A percentile compares a stretch with the other conserved stretches of the same genome.
Evolutionary conservation across 2,888 invertebrate species (phyloP).

Genomic region (Elaeidobius kamerunicus): DNA sequence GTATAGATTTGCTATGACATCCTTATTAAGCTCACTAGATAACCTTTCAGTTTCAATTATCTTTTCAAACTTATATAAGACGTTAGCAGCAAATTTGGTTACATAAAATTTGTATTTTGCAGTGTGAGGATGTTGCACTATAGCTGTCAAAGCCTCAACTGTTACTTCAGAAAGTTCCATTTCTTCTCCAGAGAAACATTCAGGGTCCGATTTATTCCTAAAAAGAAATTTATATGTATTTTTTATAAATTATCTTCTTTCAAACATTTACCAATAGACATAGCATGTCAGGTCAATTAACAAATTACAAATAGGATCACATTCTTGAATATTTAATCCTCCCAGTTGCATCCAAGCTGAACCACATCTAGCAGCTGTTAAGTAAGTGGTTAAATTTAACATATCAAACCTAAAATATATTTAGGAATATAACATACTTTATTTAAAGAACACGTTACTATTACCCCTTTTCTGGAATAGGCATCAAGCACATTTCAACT

Average conservation of each 20-base stretch:
- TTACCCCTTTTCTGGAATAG: constrained; percentile 45
- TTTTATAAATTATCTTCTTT: background rate
- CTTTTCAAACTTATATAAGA: constrained; percentile 56
- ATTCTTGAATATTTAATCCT: constrained; percentile 47
- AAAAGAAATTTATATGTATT: no score
- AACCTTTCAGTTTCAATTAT: constrained; percentile 53
- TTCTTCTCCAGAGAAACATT: constrained; percentile 55
- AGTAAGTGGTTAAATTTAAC: constrained; percentile 53
- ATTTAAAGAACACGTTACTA: background rate
- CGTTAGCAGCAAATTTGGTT: constrained; percentile 57
- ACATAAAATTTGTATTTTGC: constrained; percentile 54
- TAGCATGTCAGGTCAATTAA: constrained; percentile 48
- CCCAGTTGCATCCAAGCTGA: constrained; percentile 63
- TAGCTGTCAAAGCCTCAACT: constrained; percentile 59
- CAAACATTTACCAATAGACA: constrained; percentile 46
- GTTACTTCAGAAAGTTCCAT: constrained; percentile 60
- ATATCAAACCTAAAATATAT: constrained; percentile 43
- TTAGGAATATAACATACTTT: background rate
- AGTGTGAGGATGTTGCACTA: constrained; percentile 61
- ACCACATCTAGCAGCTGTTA: constrained; percentile 56
- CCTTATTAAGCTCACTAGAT: constrained; percentile 52
- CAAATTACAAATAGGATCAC: constrained; percentile 44
- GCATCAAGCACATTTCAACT: constrained; percentile 48
- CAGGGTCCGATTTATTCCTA: constrained; percentile 49
- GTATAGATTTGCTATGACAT: constrained; percentile 65